phyloP scores from a whole-genome alignment of 1,140 invertebrate species.

The Drosophila kanapiae region DNA sequence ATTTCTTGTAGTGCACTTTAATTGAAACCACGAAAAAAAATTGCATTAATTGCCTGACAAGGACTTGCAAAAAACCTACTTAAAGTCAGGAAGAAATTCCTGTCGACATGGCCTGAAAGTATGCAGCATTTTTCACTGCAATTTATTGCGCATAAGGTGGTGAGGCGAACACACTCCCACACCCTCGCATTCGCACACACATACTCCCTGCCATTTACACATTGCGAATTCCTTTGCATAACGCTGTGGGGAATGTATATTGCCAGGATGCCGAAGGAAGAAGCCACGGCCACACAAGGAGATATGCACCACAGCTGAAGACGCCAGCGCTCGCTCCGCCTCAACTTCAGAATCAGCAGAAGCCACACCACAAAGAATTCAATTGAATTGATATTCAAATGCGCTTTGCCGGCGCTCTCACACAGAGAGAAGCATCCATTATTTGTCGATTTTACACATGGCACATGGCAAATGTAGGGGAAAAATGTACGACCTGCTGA shows the following conservation, averaged over 20 bases:
- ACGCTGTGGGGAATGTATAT: constrained; percentile 73
- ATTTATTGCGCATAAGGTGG: constrained; percentile 48
- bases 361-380: constrained; percentile 77
- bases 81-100: constrained; percentile 29
- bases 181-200: background rate
- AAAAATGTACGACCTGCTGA: constrained; percentile 20
- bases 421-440: constrained; percentile 61
- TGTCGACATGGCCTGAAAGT: constrained; percentile 43
- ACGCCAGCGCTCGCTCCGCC: constrained; percentile 15
- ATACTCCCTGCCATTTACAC: constrained; percentile 37
- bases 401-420: constrained; percentile 68
- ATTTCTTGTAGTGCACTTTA: background rate
- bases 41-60: constrained; percentile 48
- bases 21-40: constrained; percentile 10
- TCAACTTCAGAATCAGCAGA: constrained; percentile 32
- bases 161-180: background rate
- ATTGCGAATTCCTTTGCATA: constrained; percentile 78
- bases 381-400: constrained; percentile 85
- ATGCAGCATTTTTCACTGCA: constrained; percentile 56
- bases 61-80: background rate
- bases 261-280: constrained; percentile 52
- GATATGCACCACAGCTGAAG: constrained; percentile 63
- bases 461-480: constrained; percentile 41
- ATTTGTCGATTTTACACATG: constrained; percentile 77
- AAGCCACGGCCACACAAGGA: constrained; percentile 60